Conservation (phyloP, 2,797 vertebrate species). For the Cossypha polioptera region DNA sequence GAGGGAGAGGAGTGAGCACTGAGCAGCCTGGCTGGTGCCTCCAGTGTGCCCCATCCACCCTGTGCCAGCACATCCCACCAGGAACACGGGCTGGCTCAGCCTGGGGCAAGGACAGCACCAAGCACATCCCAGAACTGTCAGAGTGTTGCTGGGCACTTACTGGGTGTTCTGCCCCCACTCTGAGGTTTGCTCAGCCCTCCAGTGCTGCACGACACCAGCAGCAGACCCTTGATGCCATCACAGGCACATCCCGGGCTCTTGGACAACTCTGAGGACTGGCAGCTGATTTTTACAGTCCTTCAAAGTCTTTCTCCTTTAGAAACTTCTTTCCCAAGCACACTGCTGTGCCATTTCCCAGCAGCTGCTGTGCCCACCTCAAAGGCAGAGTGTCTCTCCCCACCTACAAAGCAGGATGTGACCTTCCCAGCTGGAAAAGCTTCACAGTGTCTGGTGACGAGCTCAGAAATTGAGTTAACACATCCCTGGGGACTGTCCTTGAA, state of each 20-base stretch:
- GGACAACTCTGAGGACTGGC: neutral
- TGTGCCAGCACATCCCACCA: neutral
- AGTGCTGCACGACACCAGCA: neutral
- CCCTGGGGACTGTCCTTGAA: conserved; percentile 30
- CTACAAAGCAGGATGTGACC: conserved; percentile 7
- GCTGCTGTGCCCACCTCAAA: conserved; percentile 39
- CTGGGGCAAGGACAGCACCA: neutral
- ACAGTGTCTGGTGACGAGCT: neutral
- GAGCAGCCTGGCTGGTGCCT: neutral
- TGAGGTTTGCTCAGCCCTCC: neutral
- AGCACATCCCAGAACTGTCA: fast-evolving
- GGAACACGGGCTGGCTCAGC: fast-evolving
- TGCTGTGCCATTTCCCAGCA: neutral
- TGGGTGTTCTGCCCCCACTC: neutral
- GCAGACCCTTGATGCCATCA: neutral
- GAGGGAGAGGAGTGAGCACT: neutral
- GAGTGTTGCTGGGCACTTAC: fast-evolving
- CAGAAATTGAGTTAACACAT: conserved; percentile 32
- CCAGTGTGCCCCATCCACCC: neutral
- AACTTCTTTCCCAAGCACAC: neutral
- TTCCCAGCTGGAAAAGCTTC: conserved; percentile 39
- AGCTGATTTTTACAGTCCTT: neutral
- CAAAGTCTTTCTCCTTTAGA: neutral
- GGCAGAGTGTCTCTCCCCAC: neutral
- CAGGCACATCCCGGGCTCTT: neutral